These are phyloP conservation scores for Heterodera schachtii DNA, from an alignment of 1,140 invertebrate species.

Conservation along the genomic window DNA sequence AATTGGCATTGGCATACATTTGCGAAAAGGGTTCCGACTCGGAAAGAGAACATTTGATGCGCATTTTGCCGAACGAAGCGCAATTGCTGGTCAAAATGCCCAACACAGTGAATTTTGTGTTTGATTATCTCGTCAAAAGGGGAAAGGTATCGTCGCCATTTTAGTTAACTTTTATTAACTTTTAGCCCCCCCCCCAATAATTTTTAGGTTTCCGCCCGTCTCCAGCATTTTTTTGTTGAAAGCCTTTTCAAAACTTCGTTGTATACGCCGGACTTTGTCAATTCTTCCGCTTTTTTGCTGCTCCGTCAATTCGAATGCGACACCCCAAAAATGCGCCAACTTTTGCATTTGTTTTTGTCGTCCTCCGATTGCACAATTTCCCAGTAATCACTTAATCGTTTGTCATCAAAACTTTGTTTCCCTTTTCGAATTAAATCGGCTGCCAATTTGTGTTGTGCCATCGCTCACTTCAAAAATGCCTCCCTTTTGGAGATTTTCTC, in stretches of 20 bases:
- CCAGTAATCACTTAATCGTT: background rate
- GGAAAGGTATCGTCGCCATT: background rate
- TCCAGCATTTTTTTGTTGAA: background rate
- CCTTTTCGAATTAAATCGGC: background rate
- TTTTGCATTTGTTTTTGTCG: background rate
- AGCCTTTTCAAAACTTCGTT: background rate
- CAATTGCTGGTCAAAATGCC: background rate
- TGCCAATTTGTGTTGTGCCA: background rate
- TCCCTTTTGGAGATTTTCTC: background rate
- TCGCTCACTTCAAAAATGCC: conserved; percentile 1
- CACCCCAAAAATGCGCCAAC: background rate
- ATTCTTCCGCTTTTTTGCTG: background rate
- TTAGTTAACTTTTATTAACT: background rate
- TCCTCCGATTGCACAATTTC: background rate
- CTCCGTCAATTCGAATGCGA: conserved; percentile 6
- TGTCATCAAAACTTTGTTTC: background rate
- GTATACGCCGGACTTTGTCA: background rate
- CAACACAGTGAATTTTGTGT: background rate
- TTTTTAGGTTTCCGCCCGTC: background rate
- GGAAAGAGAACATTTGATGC: background rate
- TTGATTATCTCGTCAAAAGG: background rate
- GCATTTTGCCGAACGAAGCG: background rate
- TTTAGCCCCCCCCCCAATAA: background rate
- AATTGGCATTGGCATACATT: conserved; percentile 1
- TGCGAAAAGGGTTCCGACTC: conserved; percentile 1